A percentile compares a stretch with the other conserved stretches of the same genome.
Conservation (phyloP, 37 sponge, comb jelly and placozoan species). For the Spongia lamella region DNA sequence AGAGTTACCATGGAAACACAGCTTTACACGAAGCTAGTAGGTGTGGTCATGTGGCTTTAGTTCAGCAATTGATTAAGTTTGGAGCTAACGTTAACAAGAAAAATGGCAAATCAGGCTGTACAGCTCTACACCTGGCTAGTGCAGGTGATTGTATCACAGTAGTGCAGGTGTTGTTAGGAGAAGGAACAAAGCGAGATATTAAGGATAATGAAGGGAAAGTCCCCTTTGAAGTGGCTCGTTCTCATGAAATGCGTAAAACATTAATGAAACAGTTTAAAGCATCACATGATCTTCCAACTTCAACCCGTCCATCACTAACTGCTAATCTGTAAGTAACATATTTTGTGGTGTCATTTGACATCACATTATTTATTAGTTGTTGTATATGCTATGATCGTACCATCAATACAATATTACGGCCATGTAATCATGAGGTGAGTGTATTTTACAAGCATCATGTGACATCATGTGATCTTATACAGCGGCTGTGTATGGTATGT, state of each 20-base stretch:
- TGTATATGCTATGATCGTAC: conserved; percentile 68
- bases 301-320: background rate
- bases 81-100: conserved; percentile 59
- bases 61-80: conserved; percentile 20
- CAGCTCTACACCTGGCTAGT: conserved; percentile 75
- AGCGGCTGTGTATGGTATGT: no score
- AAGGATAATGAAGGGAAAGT: conserved; percentile 77
- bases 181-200: conserved; percentile 63
- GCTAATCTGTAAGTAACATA: background rate
- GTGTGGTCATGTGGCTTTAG: conserved; percentile 29
- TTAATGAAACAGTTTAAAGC: conserved; percentile 75
- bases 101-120: conserved; percentile 3
- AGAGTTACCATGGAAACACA: conserved; percentile 52
- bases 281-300: conserved; percentile 2
- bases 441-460: no score
- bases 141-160: conserved; percentile 26
- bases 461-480: no score
- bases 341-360: conserved; percentile 3
- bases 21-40: conserved; percentile 72
- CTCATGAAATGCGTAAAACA: conserved; percentile 70
- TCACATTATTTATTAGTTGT: conserved; percentile 17
- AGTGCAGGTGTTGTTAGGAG: conserved; percentile 34
- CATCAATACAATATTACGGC: conserved; percentile 74
- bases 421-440: conserved; percentile 85
- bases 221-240: conserved; percentile 79